These are phyloP conservation scores for Ecdyonurus torrentis DNA, from an alignment of 2,888 invertebrate species.

Conservation along the genomic window DNA sequence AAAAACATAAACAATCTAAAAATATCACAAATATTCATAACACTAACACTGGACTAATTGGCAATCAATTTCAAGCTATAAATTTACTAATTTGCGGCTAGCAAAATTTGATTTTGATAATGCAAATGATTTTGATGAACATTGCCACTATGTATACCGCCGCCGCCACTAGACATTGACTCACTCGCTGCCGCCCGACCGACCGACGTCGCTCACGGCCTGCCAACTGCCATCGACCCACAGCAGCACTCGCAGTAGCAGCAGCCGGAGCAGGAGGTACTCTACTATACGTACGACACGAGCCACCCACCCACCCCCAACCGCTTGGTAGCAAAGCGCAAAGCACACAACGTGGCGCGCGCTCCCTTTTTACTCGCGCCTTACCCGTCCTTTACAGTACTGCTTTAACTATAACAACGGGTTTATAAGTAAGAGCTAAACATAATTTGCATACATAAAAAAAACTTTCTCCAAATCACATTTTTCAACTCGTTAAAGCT, in stretches of 20 bases:
- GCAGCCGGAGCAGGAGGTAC: not conserved
- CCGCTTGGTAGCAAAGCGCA: not conserved
- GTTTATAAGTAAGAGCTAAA: no score
- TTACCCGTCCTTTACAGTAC: not conserved
- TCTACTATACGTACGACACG: not conserved
- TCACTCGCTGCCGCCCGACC: not conserved
- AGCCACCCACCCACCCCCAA: not conserved
- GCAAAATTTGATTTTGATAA: not conserved
- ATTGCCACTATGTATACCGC: not conserved
- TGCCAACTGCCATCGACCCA: not conserved
- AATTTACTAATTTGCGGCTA: not conserved
- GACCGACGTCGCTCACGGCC: not conserved
- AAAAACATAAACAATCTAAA: not conserved
- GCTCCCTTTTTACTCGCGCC: no score
- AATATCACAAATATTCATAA: not conserved
- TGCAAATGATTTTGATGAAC: not conserved
- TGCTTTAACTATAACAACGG: no score
- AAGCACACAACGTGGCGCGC: not conserved
- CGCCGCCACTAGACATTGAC: not conserved
- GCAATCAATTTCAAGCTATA: no score
- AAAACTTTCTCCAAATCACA: no score
- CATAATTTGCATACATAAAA: no score
- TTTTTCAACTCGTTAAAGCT: no score
- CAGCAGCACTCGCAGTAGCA: no score
- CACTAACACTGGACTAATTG: no score